These are phyloP conservation scores for Vombatus ursinus DNA, from an alignment of 2,113 vertebrate species.

Conservation along the genomic window DNA sequence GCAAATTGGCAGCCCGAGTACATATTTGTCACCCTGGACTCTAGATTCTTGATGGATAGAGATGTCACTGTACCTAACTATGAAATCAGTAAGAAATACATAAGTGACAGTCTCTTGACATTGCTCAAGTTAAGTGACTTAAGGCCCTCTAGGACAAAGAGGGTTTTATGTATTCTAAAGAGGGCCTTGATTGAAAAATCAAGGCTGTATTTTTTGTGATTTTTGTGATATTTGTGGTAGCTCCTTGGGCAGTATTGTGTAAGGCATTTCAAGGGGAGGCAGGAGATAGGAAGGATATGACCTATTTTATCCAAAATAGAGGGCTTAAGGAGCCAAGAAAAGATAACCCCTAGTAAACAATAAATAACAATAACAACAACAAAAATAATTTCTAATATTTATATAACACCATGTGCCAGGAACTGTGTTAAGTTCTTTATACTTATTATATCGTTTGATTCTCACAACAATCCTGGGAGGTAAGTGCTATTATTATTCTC, in stretches of 20 bases:
- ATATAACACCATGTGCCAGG: background rate
- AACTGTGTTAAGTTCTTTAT: background rate
- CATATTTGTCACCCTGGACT: background rate
- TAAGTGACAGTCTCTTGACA: too few species aligned
- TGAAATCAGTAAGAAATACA: too few species aligned
- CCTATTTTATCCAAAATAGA: background rate
- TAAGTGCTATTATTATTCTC: background rate
- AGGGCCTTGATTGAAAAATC: background rate
- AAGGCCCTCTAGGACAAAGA: background rate
- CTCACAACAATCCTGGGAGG: background rate
- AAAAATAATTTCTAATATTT: background rate
- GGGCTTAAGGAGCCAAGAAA: background rate
- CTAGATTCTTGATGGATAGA: background rate
- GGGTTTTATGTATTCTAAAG: background rate
- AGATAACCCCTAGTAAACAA: background rate
- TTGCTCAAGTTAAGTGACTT: too few species aligned
- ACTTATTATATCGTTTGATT: background rate
- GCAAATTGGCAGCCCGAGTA: background rate
- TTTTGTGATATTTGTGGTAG: background rate
- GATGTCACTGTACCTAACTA: background rate
- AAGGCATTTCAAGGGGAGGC: background rate
- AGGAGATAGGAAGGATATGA: background rate
- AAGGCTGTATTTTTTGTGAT: background rate
- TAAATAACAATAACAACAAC: background rate
- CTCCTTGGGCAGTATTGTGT: background rate